Percentiles rank a stretch among this genome's conserved stretches.
Evolutionary conservation across 2,888 invertebrate species (phyloP).

Genomic region (Glyphotaelius pellucidus): DNA sequence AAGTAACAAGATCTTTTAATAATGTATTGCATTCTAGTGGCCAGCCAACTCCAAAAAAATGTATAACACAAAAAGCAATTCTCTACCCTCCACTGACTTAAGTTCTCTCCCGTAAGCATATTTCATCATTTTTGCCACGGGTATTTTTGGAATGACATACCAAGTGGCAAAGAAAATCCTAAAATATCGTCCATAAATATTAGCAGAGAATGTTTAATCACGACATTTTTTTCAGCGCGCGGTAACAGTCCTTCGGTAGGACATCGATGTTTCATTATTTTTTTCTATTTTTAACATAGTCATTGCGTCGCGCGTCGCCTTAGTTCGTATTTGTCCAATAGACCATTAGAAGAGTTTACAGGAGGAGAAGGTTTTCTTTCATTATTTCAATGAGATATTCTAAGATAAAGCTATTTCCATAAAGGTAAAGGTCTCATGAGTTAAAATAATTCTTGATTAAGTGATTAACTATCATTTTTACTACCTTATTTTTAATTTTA

Average conservation of each 20-base stretch:
- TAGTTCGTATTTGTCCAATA: too few relatives aligned
- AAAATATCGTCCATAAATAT: neutral
- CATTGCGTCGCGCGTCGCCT: too few relatives aligned
- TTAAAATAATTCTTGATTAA: too few relatives aligned
- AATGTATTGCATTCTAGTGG: neutral
- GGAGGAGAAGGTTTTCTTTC: too few relatives aligned
- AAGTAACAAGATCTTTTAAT: neutral
- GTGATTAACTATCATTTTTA: too few relatives aligned
- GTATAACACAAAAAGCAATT: neutral
- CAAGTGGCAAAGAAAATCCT: too few relatives aligned
- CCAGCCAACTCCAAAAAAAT: neutral
- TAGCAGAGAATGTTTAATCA: neutral
- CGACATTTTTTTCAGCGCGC: neutral
- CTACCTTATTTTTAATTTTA: too few relatives aligned
- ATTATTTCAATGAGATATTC: too few relatives aligned
- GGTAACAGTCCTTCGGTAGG: neutral
- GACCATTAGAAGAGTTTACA: too few relatives aligned
- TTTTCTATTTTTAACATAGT: too few relatives aligned
- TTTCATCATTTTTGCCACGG: neutral
- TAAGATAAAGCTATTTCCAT: too few relatives aligned
- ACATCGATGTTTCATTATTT: neutral
- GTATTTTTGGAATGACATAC: neutral
- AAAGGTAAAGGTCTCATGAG: too few relatives aligned
- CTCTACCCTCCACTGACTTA: neutral
- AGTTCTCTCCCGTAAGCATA: neutral